Evolutionary conservation across 1,140 invertebrate genomes (phyloP).

Genomic region (Trichoplusia ni): DNA sequence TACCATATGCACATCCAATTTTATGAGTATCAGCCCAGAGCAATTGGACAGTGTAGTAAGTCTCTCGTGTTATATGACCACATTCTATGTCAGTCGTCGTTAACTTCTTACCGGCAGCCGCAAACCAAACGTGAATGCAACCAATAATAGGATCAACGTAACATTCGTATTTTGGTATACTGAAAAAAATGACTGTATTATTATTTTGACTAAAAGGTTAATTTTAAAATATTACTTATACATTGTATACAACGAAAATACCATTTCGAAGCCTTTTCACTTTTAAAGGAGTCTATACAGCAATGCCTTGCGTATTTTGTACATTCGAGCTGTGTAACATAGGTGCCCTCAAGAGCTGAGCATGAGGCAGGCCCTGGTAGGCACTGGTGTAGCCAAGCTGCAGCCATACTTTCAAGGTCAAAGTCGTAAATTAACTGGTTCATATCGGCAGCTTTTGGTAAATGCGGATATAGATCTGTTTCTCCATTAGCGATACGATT

Average conservation of each 20-base stretch:
- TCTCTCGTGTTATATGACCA: constrained; percentile 53
- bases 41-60: constrained; percentile 62
- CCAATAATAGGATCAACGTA: constrained; percentile 61
- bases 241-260: constrained; percentile 27
- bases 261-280: constrained; percentile 44
- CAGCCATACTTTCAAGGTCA: constrained; percentile 66
- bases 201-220: not conserved
- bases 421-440: constrained; percentile 68
- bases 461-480: constrained; percentile 56
- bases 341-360: constrained; percentile 56
- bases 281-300: constrained; percentile 42
- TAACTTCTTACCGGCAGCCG: constrained; percentile 53
- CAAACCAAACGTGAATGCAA: constrained; percentile 69
- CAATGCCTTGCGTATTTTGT: constrained; percentile 62
- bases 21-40: constrained; percentile 67
- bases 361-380: constrained; percentile 67
- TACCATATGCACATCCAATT: constrained; percentile 69
- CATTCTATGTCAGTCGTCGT: constrained; percentile 56
- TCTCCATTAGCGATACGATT: constrained; percentile 61
- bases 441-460: constrained; percentile 71
- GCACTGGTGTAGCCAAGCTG: constrained; percentile 67
- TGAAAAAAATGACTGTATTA: constrained; percentile 41
- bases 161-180: constrained; percentile 62
- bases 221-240: not conserved
- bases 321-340: constrained; percentile 66